Evolutionary conservation across 2,113 vertebrate genomes (phyloP), one percentile per base, ranked within the genome.

Genomic region (Numida meleagris): DNA sequence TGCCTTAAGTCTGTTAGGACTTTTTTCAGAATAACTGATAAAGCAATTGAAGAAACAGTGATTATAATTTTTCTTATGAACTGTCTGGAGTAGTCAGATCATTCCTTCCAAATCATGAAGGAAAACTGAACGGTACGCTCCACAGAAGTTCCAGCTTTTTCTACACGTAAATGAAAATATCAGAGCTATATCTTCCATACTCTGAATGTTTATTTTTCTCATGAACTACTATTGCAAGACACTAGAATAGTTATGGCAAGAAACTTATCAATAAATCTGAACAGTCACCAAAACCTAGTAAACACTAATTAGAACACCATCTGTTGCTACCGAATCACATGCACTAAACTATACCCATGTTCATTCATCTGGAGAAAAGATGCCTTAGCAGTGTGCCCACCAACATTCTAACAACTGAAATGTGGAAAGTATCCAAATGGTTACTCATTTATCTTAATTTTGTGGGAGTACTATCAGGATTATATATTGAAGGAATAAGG

Each of bases 171-270:
- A 10, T 51, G 14, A 79, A 42, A 13, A 19, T 43, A 46, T 38
- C 0, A 0, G 21, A 1, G 0, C 7, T 34, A 4, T 36, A 5
- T 57, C 31, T 86, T 92, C 16, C 45, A 80, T 75, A 58, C 86
- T 70, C 59, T 75, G 43, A 1, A 1, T 43, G 40, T 75, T 62
- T 68, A 12, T 87, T 85, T 75, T 15, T 59, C 29, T 76, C 10
- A 4, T 7, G 25, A 15, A 12, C 7, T 77, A 31, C 27, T 27
- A 14, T 66, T 58, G 27, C 16, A 83, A 61, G 8, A n/a, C 3
- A 48, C 11, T 45, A 31, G 13, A 77, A 15, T 18, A 48, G 15
- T 58, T 82, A n/a, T 70, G 19, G 10, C 19, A 82, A 82, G 57
- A 75, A 82, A 65, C 2, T 43, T 36, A 36, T 14, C 36, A 58